These are phyloP conservation scores for Papilio elwesi DNA, from an alignment of 2,888 invertebrate genomes.

Conservation along the genomic window DNA sequence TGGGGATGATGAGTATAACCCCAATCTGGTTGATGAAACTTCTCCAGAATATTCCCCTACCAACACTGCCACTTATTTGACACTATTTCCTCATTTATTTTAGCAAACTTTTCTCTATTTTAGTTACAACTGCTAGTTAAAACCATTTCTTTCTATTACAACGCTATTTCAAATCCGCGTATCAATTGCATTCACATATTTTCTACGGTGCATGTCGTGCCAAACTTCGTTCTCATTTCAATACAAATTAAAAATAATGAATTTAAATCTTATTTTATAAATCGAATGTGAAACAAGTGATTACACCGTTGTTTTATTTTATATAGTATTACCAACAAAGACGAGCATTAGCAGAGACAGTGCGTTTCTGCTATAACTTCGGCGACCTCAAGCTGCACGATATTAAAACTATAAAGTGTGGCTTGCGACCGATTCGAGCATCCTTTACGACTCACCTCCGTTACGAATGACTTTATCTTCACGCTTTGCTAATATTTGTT, in stretches of 20 bases:
- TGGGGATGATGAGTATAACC: too few species aligned
- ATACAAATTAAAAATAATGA: background rate
- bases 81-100: too few species aligned
- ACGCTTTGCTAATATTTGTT: slow-evolving; percentile 58
- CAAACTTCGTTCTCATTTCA: background rate
- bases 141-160: too few species aligned
- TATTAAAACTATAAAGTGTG: slow-evolving; percentile 83
- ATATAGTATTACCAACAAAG: slow-evolving; percentile 47
- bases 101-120: too few species aligned
- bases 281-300: background rate
- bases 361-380: slow-evolving; percentile 69
- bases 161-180: too few species aligned
- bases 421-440: slow-evolving; percentile 66
- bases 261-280: background rate
- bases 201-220: too few species aligned
- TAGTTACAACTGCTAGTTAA: too few species aligned
- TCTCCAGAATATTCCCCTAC: too few species aligned
- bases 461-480: slow-evolving; percentile 54
- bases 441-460: slow-evolving; percentile 57
- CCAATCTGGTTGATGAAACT: too few species aligned
- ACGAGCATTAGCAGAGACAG: slow-evolving; percentile 70
- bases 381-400: slow-evolving; percentile 69
- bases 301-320: slow-evolving; percentile 48
- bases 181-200: too few species aligned
- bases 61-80: too few species aligned